These are phyloP conservation scores for Porites australiensis DNA, from an alignment of 64 coral and sea anemone genomes.

Conservation along the genomic window DNA sequence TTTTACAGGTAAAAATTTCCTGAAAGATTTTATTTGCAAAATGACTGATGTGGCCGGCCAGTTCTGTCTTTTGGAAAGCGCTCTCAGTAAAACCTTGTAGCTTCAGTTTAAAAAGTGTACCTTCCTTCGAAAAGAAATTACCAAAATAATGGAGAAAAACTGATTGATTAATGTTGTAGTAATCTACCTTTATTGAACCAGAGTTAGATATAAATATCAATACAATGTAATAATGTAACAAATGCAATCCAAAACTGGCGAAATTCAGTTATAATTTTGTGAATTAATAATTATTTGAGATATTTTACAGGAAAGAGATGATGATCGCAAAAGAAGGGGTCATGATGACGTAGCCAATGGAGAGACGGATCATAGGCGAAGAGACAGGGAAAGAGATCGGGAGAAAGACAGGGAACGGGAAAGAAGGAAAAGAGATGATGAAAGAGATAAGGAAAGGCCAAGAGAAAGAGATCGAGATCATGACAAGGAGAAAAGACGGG, in stretches of 20 bases:
- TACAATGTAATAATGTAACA: too few relatives aligned
- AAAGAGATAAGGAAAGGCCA: constrained; percentile 6
- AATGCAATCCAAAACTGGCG: not conserved
- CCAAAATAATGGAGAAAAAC: too few relatives aligned
- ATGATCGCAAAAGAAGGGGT: constrained; percentile 24
- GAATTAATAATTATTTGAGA: not conserved
- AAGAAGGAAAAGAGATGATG: constrained; percentile 24
- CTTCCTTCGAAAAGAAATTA: too few relatives aligned
- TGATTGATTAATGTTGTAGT: too few relatives aligned
- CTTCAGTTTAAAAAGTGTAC: too few relatives aligned
- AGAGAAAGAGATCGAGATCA: constrained; percentile 13
- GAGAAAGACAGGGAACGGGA: constrained; percentile 21
- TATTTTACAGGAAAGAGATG: constrained; percentile 38
- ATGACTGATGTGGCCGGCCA: too few relatives aligned
- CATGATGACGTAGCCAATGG: constrained; percentile 12
- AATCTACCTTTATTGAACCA: too few relatives aligned
- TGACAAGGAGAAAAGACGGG: not conserved
- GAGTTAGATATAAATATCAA: too few relatives aligned
- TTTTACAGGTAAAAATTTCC: too few relatives aligned
- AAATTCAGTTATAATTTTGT: not conserved
- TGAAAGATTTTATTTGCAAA: too few relatives aligned
- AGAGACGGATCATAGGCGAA: constrained; percentile 39
- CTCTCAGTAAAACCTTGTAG: too few relatives aligned
- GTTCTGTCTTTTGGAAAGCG: too few relatives aligned
- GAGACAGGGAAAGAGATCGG: constrained; percentile 11